Evolutionary conservation across 2,888 invertebrate species (phyloP), one percentile per base, ranked within the genome.

Genomic region (Sesamia inferens): DNA sequence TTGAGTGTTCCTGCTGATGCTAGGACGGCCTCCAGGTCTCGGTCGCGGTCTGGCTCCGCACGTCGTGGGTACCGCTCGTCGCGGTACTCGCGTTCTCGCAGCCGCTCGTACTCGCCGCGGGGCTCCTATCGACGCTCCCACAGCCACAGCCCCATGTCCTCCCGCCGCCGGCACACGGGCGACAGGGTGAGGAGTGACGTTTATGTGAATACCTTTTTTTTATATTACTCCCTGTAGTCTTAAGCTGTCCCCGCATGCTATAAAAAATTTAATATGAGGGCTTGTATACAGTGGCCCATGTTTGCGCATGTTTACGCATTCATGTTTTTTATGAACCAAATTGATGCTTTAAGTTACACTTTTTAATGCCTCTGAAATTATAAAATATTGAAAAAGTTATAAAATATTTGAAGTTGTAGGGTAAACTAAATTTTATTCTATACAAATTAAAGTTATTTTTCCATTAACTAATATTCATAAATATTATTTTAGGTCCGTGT

Each of bases 101-200:
- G 97, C 44, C 96, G 97, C 81, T 97, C 97, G 61, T 97, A 97
- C 91, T 97, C 97, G 42, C 97, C 97, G 19, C 93, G 95, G 74
- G 95, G 97, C 79, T 97, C 97, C 69, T 97, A 97, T 87, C 96
- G 97, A 85, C 97, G 97, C 88, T 96, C 97, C 63, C 97, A 97
- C 93, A 97, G 98, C 78, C 97, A 97, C 90, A 98, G 98, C 91
- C 98, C 98, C 42, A 98, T 98, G 98, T 98, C 98, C 54, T 97
- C 97, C 83, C 97, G 98, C 78, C 96, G 98, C 86, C 96, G 98
- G 62, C 98, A 98, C 92, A 95, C 97, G 79, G 98, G 98, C 81
- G 98, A 98, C 91, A 96, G 98, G 93, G 97, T 97, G 95, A 96
- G 94, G 86, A 83, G 87, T 66, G 84, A 84, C 80, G 85, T 84